phyloP scores from a whole-genome alignment of 2,113 vertebrate genomes.

The Grammomys surdaster region DNA sequence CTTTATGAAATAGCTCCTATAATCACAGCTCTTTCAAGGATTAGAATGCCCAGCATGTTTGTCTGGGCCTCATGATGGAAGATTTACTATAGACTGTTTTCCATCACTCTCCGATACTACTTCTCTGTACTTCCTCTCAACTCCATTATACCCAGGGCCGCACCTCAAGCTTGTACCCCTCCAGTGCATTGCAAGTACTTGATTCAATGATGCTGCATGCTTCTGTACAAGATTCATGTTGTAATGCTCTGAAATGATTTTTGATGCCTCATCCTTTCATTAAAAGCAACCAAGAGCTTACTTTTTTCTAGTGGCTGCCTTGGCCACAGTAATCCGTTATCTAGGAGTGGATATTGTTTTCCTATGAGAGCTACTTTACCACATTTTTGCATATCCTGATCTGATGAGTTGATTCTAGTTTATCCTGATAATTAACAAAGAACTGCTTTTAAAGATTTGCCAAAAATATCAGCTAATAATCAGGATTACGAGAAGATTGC shows the following conservation, averaged over 20 bases:
- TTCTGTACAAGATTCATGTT: not conserved
- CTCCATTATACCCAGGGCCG: not conserved
- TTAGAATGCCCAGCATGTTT: not conserved
- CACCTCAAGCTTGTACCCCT: not conserved
- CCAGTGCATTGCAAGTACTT: not conserved
- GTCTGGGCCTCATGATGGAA: not conserved
- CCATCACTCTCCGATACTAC: not conserved
- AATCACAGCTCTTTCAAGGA: not conserved
- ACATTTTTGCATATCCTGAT: not conserved
- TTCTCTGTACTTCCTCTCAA: constrained; percentile 4
- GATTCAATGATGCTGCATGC: not conserved
- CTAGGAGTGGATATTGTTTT: not conserved
- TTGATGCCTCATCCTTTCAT: not conserved
- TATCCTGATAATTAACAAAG: not conserved
- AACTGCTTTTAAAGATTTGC: constrained; percentile 21
- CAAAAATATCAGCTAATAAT: constrained; percentile 46
- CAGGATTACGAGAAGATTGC: constrained; percentile 18
- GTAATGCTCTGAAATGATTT: not conserved
- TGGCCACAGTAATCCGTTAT: not conserved
- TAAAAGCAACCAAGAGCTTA: not conserved
- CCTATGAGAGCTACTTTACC: not conserved
- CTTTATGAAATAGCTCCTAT: not conserved
- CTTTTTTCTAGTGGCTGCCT: not conserved
- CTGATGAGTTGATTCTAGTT: constrained; percentile 44
- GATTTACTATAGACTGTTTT: not conserved